phyloP scores from a whole-genome alignment of 2,113 vertebrate genomes.

The Cyanoramphus novaezelandiae region DNA sequence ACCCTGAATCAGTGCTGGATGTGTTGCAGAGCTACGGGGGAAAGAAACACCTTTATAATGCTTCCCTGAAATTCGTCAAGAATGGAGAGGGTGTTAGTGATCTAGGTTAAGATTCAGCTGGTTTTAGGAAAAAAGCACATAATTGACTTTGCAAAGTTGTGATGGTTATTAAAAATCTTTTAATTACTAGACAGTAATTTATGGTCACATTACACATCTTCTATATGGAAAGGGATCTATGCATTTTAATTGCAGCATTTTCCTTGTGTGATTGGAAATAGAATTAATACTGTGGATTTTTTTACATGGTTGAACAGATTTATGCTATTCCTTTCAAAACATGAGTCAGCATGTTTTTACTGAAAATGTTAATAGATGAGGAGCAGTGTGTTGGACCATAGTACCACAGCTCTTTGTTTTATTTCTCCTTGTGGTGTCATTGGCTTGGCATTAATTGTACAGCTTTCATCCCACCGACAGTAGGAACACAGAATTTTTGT shows the following conservation, averaged over 20 bases:
- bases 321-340: background rate
- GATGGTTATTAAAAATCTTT: background rate
- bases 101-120: background rate
- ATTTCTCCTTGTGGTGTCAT: conserved; percentile 66
- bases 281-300: background rate
- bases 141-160: background rate
- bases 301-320: background rate
- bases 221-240: background rate
- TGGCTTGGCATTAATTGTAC: conserved; percentile 60
- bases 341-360: conserved; percentile 30
- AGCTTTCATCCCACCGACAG: conserved; percentile 49
- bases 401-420: conserved; percentile 59
- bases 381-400: background rate
- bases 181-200: background rate
- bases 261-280: background rate
- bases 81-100: background rate
- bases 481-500: conserved; percentile 10
- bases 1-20: background rate
- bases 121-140: background rate
- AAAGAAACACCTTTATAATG: background rate
- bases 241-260: background rate
- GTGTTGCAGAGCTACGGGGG: background rate
- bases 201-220: background rate
- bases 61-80: background rate
- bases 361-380: background rate